Percentiles rank a stretch among this genome's conserved stretches.
These are phyloP conservation scores for Ceryle rudis DNA, from an alignment of 2,797 vertebrate species.

Conservation along the genomic window DNA sequence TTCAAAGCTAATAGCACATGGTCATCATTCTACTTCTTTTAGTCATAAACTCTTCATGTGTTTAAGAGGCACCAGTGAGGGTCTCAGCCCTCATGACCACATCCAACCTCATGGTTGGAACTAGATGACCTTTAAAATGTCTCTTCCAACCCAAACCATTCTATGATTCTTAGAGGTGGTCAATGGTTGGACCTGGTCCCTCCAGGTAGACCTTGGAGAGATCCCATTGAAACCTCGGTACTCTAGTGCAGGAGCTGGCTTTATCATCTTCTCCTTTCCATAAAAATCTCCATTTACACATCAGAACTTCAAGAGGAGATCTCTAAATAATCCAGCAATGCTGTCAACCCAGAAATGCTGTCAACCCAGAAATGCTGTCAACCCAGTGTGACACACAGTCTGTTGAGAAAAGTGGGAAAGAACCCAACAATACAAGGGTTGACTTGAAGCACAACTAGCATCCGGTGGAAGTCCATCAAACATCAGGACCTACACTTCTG, in stretches of 20 bases:
- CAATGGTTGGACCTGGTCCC: not conserved
- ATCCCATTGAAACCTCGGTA: not conserved
- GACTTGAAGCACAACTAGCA: not conserved
- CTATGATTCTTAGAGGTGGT: not conserved
- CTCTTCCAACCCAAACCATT: not conserved
- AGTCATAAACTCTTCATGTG: not conserved
- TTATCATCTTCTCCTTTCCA: not conserved
- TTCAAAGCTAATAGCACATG: not conserved
- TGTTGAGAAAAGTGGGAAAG: not conserved
- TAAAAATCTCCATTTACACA: not conserved
- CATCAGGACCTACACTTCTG: not conserved
- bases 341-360: too few species aligned
- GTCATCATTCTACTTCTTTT: not conserved
- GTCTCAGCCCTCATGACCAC: accelerated
- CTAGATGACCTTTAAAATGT: not conserved
- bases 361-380: not conserved
- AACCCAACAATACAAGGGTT: not conserved
- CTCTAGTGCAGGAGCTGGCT: accelerated
- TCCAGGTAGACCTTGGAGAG: not conserved
- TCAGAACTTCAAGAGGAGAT: not conserved
- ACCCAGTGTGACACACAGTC: not conserved
- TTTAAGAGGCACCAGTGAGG: not conserved
- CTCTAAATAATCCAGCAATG: not conserved
- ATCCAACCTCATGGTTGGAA: not conserved
- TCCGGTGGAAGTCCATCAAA: not conserved